Base-by-base conservation (phyloP, 2,113 vertebrate genomes). In the Vireo altiloquus region DNA sequence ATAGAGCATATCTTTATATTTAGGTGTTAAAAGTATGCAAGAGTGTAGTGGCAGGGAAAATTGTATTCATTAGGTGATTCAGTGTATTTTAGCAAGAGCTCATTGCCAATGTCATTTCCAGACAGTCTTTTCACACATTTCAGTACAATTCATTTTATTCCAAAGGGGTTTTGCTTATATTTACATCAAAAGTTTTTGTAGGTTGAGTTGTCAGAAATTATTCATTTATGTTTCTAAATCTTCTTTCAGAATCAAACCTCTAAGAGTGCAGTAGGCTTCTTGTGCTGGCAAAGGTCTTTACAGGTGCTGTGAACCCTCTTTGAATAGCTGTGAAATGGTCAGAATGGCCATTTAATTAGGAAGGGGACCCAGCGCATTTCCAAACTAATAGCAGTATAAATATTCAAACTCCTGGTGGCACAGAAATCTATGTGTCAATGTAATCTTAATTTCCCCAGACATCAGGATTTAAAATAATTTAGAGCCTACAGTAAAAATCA, bases 391-490 rank as follows among this genome's bases (percentile, higher is more conserved):
- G 46, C 52, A 37, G 13, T 50, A 75, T 90, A 84, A 91, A 94
- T 94, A 87, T 74, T 87, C 56, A 89, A 1, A 63, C 65, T 93
- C 77, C 14, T 63, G 75, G 33, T 46, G 66, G 50, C 56, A 74
- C 65, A 71, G 90, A 82, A 84, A 75, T 92, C 47, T 40, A 33
- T 61, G 25, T 74, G 52, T 70, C 82, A 87, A 24, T 87, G 60
- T 66, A 74, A 84, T 46, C 72, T 72, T 91, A 81, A 93, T 93
- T 87, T 93, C 78, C 84, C 88, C n/a, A 78, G 87, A 53, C n/a
- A 66, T 61, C 13, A 10, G 69, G 37, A 20, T 87, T 89, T 84
- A 70, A 93, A 91, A 78, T 84, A 81, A 81, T 89, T 78, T 84
- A 87, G 28, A 91, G 17, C 42, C 69, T 81, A 65, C 40, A 81